These are phyloP conservation scores for Tetragonula clypearis DNA, from an alignment of 1,140 invertebrate genomes.

Conservation along the genomic window DNA sequence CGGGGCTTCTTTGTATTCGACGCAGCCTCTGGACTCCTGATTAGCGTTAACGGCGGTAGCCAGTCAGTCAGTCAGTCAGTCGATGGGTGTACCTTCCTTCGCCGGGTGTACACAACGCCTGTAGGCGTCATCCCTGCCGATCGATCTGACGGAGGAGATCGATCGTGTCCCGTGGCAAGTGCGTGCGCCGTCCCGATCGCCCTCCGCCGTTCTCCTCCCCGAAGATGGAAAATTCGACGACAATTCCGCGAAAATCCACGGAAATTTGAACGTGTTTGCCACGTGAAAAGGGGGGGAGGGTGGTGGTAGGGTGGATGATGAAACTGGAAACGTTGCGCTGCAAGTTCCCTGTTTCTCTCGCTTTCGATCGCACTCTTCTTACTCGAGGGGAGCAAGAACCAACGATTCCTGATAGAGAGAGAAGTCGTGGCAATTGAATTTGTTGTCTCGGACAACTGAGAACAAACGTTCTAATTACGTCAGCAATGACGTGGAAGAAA, in stretches of 20 bases:
- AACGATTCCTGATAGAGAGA: neutral
- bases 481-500: neutral
- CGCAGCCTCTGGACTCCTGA: constrained; percentile 42
- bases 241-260: neutral
- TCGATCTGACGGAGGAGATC: constrained; percentile 57
- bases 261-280: constrained; percentile 1
- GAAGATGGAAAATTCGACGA: constrained; percentile 5
- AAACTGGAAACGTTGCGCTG: neutral
- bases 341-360: neutral
- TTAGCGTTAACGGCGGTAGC: constrained; percentile 53
- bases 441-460: neutral
- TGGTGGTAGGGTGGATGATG: neutral
- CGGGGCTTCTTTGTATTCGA: constrained; percentile 47
- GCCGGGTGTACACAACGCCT: constrained; percentile 38
- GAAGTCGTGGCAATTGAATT: neutral
- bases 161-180: constrained; percentile 53
- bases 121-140: constrained; percentile 58
- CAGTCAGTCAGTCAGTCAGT: neutral
- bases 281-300: too few species aligned
- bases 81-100: constrained; percentile 26
- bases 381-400: too few species aligned
- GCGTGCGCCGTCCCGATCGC: constrained; percentile 56
- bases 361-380: too few species aligned
- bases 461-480: neutral
- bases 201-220: neutral